A percentile compares a stretch with the other conserved stretches of the same genome.
Conservation (phyloP, 1,140 invertebrate species). For the Monochamus saltuarius region DNA sequence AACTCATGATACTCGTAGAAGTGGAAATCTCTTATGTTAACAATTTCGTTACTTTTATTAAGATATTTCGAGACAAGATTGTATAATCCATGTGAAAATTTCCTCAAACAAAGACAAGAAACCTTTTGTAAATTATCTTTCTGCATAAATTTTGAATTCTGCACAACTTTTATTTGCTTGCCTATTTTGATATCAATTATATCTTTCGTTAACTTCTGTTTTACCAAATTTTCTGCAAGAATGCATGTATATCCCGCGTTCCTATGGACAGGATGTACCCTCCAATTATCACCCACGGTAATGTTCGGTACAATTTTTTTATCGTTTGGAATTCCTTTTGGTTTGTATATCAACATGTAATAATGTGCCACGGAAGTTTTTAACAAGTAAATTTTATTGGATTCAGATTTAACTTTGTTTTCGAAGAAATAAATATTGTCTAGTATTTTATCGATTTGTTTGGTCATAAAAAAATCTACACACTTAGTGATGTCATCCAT, state of each 20-base stretch:
- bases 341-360: conserved; percentile 34
- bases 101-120: conserved; percentile 10
- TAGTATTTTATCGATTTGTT: conserved; percentile 65
- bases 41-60: conserved; percentile 19
- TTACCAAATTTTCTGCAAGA: conserved; percentile 12
- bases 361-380: conserved; percentile 35
- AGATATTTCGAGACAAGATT: conserved; percentile 20
- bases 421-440: conserved; percentile 64
- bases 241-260: conserved; percentile 8
- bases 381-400: conserved; percentile 21
- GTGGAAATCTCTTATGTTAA: conserved; percentile 30
- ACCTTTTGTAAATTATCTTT: conserved; percentile 22
- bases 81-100: conserved; percentile 25
- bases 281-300: conserved; percentile 19
- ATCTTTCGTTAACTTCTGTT: conserved; percentile 9
- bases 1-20: conserved; percentile 26
- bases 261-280: not conserved
- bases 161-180: conserved; percentile 23
- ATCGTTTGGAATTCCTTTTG: conserved; percentile 30
- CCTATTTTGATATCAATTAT: conserved; percentile 26
- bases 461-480: conserved; percentile 63
- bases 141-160: conserved; percentile 31
- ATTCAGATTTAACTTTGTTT: conserved; percentile 53
- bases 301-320: conserved; percentile 22
- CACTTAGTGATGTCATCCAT: conserved; percentile 67